phyloP scores from a whole-genome alignment of 1,140 invertebrate genomes.

The Aphelinus certus region DNA sequence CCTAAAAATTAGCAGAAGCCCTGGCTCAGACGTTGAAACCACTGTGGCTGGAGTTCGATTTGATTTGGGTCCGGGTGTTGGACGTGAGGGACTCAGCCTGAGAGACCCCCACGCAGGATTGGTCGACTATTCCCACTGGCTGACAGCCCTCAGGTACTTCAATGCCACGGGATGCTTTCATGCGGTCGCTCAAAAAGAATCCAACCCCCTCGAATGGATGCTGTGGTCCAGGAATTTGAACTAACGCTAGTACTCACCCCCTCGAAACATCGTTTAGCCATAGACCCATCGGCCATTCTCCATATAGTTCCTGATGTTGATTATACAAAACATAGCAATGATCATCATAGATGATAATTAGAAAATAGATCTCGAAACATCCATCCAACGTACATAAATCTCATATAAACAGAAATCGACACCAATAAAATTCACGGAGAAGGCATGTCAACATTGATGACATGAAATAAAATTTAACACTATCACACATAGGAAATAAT shows the following conservation, averaged over 20 bases:
- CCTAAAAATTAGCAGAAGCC: slow-evolving; percentile 61
- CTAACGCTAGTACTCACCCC: slow-evolving; percentile 47
- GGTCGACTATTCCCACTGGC: slow-evolving; percentile 67
- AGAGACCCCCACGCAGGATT: slow-evolving; percentile 65
- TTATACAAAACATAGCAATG: slow-evolving; percentile 12
- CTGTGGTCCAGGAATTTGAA: slow-evolving; percentile 54
- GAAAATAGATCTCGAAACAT: background rate
- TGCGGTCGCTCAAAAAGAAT: slow-evolving; percentile 44
- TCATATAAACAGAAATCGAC: slow-evolving; percentile 17
- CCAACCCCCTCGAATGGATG: slow-evolving; percentile 44
- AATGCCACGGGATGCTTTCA: slow-evolving; percentile 54
- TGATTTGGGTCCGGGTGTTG: slow-evolving; percentile 65
- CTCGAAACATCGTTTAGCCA: slow-evolving; percentile 39
- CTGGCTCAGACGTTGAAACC: slow-evolving; percentile 63
- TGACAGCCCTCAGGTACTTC: slow-evolving; percentile 65
- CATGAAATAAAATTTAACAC: slow-evolving; percentile 36
- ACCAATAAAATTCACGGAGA: slow-evolving; percentile 18
- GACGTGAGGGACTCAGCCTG: slow-evolving; percentile 65
- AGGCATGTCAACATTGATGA: slow-evolving; percentile 24
- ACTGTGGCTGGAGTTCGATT: slow-evolving; percentile 65
- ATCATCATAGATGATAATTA: slow-evolving; percentile 21
- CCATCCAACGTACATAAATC: background rate
- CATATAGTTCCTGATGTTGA: slow-evolving; percentile 5
- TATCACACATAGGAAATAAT: slow-evolving; percentile 32
- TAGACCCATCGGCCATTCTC: background rate